Percentiles rank a stretch among this genome's conserved stretches.
These are phyloP conservation scores for Lepidurus arcticus DNA, from an alignment of 1,140 invertebrate genomes.

Conservation along the genomic window DNA sequence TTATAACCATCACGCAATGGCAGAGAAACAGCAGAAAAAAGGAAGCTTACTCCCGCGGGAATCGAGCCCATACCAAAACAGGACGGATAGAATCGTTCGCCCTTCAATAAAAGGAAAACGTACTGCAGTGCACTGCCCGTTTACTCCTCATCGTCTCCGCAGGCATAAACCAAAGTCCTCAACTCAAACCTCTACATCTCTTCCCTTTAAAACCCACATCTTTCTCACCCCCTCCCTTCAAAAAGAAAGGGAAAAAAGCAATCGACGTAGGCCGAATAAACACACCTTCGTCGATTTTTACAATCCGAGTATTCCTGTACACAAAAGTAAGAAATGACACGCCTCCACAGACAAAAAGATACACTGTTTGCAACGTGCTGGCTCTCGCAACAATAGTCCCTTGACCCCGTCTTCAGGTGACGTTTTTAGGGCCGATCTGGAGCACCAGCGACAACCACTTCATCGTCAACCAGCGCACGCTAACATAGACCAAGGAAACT, in stretches of 20 bases:
- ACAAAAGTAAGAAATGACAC: background rate
- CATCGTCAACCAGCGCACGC: background rate
- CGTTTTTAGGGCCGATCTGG: slow-evolving; percentile 4
- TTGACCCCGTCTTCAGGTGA: slow-evolving; percentile 12
- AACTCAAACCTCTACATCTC: background rate
- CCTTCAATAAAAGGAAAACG: background rate
- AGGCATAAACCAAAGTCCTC: background rate
- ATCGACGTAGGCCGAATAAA: background rate
- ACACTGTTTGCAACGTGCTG: background rate
- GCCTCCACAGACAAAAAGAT: background rate
- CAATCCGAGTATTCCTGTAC: background rate
- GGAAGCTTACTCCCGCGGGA: background rate
- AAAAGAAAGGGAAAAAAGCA: background rate
- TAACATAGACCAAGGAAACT: background rate
- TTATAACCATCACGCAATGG: background rate
- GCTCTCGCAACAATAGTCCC: background rate
- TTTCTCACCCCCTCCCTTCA: background rate
- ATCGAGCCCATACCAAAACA: background rate
- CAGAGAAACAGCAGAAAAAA: background rate
- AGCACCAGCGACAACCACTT: slow-evolving; percentile 17
- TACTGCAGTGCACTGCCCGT: background rate
- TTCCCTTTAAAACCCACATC: background rate
- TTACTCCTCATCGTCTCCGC: background rate
- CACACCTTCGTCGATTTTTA: background rate
- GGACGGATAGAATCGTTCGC: background rate